Conservation (phyloP, 2,113 vertebrate genomes). For the Brevimyrus niger region DNA sequence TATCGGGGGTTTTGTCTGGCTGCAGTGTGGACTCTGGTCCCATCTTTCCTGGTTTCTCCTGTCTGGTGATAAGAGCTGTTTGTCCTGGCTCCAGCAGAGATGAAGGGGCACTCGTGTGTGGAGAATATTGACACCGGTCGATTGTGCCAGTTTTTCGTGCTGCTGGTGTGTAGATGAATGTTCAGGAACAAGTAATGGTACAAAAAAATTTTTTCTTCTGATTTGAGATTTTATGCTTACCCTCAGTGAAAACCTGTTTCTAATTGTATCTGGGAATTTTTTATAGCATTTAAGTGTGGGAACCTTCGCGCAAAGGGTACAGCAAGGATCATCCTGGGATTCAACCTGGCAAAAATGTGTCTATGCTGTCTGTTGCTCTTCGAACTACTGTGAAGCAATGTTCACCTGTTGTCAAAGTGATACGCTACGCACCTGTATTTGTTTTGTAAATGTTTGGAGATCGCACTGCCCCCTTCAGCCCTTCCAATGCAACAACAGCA, state of each 20-base stretch:
- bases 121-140: neutral
- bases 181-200: neutral
- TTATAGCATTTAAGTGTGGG: neutral
- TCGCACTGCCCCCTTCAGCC: neutral
- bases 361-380: neutral
- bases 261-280: neutral
- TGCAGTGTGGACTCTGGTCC: neutral
- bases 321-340: neutral
- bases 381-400: neutral
- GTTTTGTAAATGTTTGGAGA: neutral
- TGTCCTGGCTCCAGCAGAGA: neutral
- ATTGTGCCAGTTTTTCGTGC: neutral
- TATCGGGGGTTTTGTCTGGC: neutral
- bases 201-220: neutral
- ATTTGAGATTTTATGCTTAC: neutral
- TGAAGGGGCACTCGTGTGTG: neutral
- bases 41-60: neutral
- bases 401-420: neutral
- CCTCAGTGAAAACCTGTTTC: neutral
- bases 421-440: neutral
- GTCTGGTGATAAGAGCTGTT: neutral
- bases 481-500: slow-evolving; percentile 20
- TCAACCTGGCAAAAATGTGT: neutral
- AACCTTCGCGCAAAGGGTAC: neutral
- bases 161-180: neutral